These are phyloP conservation scores for Allobates femoralis DNA, from an alignment of 2,797 vertebrate genomes.

Conservation along the genomic window DNA sequence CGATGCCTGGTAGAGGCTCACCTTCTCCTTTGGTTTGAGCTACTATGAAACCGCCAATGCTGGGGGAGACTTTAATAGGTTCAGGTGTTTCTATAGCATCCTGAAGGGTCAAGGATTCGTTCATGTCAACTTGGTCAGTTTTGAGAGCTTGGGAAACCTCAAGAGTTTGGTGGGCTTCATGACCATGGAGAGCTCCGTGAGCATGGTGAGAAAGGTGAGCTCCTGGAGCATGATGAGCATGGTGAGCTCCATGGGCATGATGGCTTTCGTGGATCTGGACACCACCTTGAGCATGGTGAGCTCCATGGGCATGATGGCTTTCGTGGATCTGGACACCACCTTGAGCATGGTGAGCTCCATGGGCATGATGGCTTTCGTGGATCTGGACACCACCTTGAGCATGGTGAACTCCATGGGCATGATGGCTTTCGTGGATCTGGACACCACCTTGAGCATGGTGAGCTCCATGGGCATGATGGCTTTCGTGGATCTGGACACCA, in stretches of 20 bases:
- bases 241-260: neutral
- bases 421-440: neutral
- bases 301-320: too few relatives aligned
- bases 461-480: too few relatives aligned
- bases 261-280: neutral
- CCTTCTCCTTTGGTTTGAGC: constrained; percentile 82
- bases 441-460: neutral
- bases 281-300: neutral
- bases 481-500: constrained; percentile 65
- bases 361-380: constrained; percentile 65
- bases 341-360: constrained; percentile 52
- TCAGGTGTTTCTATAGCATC: constrained; percentile 75
- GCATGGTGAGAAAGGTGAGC: neutral
- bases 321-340: neutral
- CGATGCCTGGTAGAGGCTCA: constrained; percentile 91
- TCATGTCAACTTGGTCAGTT: constrained; percentile 75
- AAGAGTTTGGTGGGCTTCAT: neutral
- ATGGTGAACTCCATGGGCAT: constrained; percentile 73
- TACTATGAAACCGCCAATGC: constrained; percentile 86
- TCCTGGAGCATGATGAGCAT: neutral
- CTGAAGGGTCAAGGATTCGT: neutral
- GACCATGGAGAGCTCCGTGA: neutral
- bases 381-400: too few relatives aligned
- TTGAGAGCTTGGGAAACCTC: neutral
- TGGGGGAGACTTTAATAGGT: constrained; percentile 80